Conservation (phyloP, 2,797 vertebrate genomes). For the Odontamblyopus lacepedii region DNA sequence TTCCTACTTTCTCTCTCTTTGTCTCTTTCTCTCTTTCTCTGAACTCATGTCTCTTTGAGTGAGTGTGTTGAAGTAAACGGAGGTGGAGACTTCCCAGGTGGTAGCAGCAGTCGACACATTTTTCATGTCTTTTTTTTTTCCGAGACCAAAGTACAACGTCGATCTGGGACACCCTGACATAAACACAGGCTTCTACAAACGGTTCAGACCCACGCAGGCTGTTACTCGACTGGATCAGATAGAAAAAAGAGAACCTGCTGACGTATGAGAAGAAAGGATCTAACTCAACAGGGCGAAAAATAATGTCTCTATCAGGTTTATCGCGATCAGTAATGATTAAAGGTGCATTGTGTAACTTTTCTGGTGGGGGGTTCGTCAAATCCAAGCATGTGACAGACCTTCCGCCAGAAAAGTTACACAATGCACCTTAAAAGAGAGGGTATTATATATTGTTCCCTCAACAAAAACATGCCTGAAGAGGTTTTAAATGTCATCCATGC, state of each 20-base stretch:
- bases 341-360: too few species aligned
- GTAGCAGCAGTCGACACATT: not conserved
- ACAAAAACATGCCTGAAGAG: too few species aligned
- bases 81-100: slow-evolving; percentile 10
- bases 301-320: not conserved
- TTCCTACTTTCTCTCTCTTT: not conserved
- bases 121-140: slow-evolving; percentile 3
- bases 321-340: too few species aligned
- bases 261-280: not conserved
- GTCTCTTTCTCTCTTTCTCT: not conserved
- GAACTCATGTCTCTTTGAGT: not conserved
- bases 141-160: slow-evolving; percentile 5
- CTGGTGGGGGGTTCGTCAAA: too few species aligned
- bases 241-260: not conserved
- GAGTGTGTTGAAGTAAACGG: slow-evolving; percentile 7
- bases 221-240: not conserved
- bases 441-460: too few species aligned
- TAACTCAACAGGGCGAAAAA: not conserved
- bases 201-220: not conserved
- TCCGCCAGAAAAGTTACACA: too few species aligned
- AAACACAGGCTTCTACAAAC: slow-evolving; percentile 7
- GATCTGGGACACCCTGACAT: not conserved
- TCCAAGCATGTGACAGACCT: too few species aligned
- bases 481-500: too few species aligned
- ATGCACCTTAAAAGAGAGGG: too few species aligned